phyloP scores from a whole-genome alignment of 2,797 vertebrate genomes.

The Periparus ater region DNA sequence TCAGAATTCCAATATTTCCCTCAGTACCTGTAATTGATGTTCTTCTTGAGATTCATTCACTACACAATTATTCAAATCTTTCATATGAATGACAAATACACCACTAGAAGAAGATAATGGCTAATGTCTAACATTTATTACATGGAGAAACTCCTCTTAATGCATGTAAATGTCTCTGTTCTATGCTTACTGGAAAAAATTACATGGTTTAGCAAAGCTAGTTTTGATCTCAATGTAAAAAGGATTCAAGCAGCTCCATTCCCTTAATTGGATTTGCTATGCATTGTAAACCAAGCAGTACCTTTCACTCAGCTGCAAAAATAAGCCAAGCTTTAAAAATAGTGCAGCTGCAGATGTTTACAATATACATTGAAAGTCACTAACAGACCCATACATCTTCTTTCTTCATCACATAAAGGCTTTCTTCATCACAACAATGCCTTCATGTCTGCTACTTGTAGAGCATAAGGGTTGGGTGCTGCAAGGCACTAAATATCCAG shows the following conservation, averaged over 20 bases:
- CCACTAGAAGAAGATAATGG: constrained; percentile 33
- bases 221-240: constrained; percentile 70
- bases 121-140: constrained; percentile 32
- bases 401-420: neutral
- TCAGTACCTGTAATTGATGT: neutral
- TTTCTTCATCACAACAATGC: neutral
- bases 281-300: constrained; percentile 68
- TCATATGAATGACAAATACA: constrained; percentile 10
- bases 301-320: constrained; percentile 58
- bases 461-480: neutral
- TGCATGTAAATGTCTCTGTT: constrained; percentile 43
- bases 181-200: constrained; percentile 62
- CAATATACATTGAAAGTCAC: neutral
- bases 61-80: constrained; percentile 12
- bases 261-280: constrained; percentile 75
- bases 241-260: constrained; percentile 62
- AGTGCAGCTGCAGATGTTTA: constrained; percentile 37
- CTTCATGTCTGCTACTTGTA: neutral
- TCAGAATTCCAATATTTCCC: constrained; percentile 30
- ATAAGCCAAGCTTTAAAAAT: constrained; percentile 57
- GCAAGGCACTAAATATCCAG: neutral
- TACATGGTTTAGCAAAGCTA: constrained; percentile 69
- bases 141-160: constrained; percentile 41
- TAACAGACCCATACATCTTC: neutral
- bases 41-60: constrained; percentile 24